Percentiles rank a stretch among this genome's conserved stretches.
phyloP scores from a whole-genome alignment of 2,888 invertebrate species.

The Drosophila ustulata region DNA sequence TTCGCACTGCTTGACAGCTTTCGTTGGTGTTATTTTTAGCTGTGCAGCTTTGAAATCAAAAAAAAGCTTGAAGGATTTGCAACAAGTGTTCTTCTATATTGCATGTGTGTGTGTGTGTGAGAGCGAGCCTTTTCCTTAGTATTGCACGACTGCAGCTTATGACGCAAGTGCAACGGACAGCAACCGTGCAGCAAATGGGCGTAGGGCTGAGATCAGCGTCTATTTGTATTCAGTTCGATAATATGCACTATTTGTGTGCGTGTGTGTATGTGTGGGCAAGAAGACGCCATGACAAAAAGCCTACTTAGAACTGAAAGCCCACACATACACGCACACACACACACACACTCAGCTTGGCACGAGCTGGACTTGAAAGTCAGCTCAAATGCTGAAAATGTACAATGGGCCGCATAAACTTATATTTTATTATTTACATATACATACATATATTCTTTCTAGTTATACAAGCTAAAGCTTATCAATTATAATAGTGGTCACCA shows the following conservation, averaged over 20 bases:
- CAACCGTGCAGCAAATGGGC: conserved; percentile 16
- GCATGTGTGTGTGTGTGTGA: conserved; percentile 3
- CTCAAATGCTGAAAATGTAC: conserved; percentile 16
- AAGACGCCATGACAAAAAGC: conserved; percentile 56
- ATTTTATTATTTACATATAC: too few relatives aligned
- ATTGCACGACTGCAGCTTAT: conserved; percentile 44
- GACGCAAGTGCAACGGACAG: conserved; percentile 46
- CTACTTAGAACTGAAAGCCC: conserved; percentile 49
- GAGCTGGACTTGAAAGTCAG: conserved; percentile 50
- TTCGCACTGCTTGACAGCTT: conserved; percentile 28
- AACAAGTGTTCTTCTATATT: conserved; percentile 27
- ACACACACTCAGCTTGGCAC: conserved; percentile 45
- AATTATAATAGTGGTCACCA: too few relatives aligned
- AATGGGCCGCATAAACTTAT: not conserved
- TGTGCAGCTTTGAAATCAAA: conserved; percentile 18
- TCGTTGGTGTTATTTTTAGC: conserved; percentile 42
- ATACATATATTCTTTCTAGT: too few relatives aligned
- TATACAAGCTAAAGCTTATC: too few relatives aligned
- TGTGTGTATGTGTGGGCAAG: conserved; percentile 54
- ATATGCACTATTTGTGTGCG: not conserved
- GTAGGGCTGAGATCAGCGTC: conserved; percentile 58
- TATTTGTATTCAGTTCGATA: conserved; percentile 8
- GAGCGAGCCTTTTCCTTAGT: conserved; percentile 1
- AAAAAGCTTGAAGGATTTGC: conserved; percentile 40
- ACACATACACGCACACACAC: conserved; percentile 30